These are phyloP conservation scores for Cheilosia vulpina DNA, from an alignment of 2,888 invertebrate species.

Conservation along the genomic window DNA sequence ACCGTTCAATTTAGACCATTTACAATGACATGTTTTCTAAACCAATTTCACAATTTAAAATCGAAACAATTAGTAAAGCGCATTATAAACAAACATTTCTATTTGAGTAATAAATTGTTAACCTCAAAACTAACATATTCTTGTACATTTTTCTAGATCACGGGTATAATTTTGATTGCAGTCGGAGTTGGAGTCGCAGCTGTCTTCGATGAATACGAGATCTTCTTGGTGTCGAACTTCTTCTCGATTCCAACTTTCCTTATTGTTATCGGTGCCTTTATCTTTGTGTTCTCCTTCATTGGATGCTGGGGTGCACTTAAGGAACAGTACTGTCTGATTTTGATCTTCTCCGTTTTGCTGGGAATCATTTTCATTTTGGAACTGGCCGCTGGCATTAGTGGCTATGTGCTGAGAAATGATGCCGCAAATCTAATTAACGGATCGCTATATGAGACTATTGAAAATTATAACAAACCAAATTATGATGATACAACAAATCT, in stretches of 20 bases:
- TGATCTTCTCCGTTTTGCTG: slow-evolving; percentile 89
- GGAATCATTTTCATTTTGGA: slow-evolving; percentile 90
- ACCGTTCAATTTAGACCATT: too few species aligned
- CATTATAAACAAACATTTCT: not conserved
- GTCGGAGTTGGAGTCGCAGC: slow-evolving; percentile 89
- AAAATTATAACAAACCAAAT: slow-evolving; percentile 80
- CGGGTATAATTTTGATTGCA: slow-evolving; percentile 90
- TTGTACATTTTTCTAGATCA: slow-evolving; percentile 85
- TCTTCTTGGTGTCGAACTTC: slow-evolving; percentile 88
- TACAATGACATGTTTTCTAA: too few species aligned
- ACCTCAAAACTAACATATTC: not conserved
- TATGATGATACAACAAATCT: slow-evolving; percentile 83
- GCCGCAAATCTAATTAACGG: slow-evolving; percentile 85
- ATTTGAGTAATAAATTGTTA: not conserved
- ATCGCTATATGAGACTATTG: slow-evolving; percentile 85
- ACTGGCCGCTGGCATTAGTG: slow-evolving; percentile 90
- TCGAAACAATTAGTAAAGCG: too few species aligned
- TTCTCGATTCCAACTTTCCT: slow-evolving; percentile 90
- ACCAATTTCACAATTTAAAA: too few species aligned
- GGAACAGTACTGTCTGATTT: slow-evolving; percentile 92
- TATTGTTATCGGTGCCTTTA: slow-evolving; percentile 88
- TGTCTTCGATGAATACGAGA: slow-evolving; percentile 87
- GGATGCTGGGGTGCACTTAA: slow-evolving; percentile 95
- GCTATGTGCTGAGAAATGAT: slow-evolving; percentile 86
- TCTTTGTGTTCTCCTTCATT: slow-evolving; percentile 91